A percentile compares a stretch with the other conserved stretches of the same genome.
Evolutionary conservation across 2,113 vertebrate genomes (phyloP).

Genomic region (Narcine bancroftii): DNA sequence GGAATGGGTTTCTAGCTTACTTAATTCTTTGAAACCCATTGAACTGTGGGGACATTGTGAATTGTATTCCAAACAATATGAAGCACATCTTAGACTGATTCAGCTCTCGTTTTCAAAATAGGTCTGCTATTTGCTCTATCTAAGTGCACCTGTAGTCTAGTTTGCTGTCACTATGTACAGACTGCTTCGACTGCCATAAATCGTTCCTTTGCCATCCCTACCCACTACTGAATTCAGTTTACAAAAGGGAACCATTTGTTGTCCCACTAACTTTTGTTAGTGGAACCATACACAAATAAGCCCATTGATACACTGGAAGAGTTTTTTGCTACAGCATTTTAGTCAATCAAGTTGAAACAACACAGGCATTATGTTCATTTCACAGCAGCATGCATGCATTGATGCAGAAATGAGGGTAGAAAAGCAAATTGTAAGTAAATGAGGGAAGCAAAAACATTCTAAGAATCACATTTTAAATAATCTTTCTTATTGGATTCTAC

Average conservation of each 20-base stretch:
- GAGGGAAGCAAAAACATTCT: background rate
- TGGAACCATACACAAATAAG: background rate
- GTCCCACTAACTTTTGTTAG: background rate
- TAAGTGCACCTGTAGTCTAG: slow-evolving; percentile 47
- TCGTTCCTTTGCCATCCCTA: slow-evolving; percentile 45
- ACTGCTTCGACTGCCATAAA: slow-evolving; percentile 52
- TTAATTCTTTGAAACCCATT: background rate
- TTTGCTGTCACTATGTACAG: slow-evolving; percentile 53
- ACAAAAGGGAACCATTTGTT: slow-evolving; percentile 26
- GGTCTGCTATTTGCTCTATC: slow-evolving; percentile 54
- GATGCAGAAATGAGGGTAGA: background rate
- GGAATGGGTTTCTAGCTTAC: background rate
- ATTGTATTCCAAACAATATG: slow-evolving; percentile 11
- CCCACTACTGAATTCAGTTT: slow-evolving; percentile 38
- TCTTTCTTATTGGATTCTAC: slow-evolving; percentile 51
- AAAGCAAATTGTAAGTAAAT: background rate
- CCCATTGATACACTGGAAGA: background rate
- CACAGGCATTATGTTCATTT: background rate
- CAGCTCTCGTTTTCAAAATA: slow-evolving; percentile 49
- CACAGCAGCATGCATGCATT: background rate
- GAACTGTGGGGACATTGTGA: slow-evolving; percentile 19
- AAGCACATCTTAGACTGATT: slow-evolving; percentile 28
- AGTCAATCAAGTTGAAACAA: background rate
- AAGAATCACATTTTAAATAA: slow-evolving; percentile 24
- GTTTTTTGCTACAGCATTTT: background rate